Conservation (phyloP, 2,888 invertebrate species). For the Cataglyphis altisquamis region DNA sequence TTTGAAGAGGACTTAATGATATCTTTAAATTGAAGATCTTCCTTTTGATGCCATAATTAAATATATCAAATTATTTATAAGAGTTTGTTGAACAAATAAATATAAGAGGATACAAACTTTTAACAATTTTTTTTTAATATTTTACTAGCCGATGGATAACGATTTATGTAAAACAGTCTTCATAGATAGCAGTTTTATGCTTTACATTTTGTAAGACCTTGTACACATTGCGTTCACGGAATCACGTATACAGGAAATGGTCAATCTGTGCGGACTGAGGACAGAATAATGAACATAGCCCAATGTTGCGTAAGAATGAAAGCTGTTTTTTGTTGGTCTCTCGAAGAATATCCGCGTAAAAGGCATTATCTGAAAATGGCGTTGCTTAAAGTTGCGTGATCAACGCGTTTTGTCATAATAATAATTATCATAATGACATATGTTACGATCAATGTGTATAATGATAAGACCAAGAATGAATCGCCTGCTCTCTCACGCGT, state of each 20-base stretch:
- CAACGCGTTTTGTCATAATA: neutral
- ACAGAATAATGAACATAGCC: neutral
- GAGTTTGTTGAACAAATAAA: neutral
- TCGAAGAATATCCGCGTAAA: neutral
- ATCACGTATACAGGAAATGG: constrained; percentile 44
- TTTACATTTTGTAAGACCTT: constrained; percentile 14
- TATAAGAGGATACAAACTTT: neutral
- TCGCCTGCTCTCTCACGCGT: constrained; percentile 9
- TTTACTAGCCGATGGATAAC: neutral
- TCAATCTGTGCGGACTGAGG: constrained; percentile 26
- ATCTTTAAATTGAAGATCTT: neutral
- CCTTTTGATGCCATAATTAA: neutral
- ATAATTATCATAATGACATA: constrained; percentile 16
- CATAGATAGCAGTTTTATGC: constrained; percentile 14
- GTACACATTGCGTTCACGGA: constrained; percentile 16
- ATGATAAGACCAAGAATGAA: constrained; percentile 45
- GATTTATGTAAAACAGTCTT: neutral
- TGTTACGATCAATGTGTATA: neutral
- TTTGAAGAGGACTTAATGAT: neutral
- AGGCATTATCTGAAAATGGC: neutral
- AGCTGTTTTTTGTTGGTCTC: neutral
- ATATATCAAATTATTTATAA: neutral
- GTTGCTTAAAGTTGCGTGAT: neutral
- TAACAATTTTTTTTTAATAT: neutral
- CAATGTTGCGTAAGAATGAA: constrained; percentile 11